Percentiles rank a stretch among this genome's conserved stretches.
Evolutionary conservation across 2,888 invertebrate species (phyloP).

Genomic region (Phorcus lineatus): DNA sequence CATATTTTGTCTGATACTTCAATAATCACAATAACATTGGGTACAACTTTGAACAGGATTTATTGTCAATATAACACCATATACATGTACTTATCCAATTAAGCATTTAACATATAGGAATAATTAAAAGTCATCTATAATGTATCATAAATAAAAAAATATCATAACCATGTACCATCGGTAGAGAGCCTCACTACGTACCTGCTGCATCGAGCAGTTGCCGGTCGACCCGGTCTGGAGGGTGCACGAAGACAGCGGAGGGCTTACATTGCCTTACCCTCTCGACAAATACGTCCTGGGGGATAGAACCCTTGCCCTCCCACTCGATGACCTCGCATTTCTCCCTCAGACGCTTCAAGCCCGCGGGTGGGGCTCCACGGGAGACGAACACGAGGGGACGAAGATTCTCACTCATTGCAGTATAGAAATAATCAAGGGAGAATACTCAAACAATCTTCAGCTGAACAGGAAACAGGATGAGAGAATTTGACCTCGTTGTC

Average conservation of each 20-base stretch:
- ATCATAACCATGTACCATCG: too few species aligned
- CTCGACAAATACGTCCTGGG: conserved; percentile 33
- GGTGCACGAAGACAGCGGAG: conserved; percentile 41
- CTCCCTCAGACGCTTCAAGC: conserved; percentile 26
- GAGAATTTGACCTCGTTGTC: not conserved
- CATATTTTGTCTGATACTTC: too few species aligned
- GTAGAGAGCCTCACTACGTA: conserved; percentile 23
- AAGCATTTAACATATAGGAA: too few species aligned
- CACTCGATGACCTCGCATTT: conserved; percentile 32
- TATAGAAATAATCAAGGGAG: not conserved
- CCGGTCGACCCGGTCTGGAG: conserved; percentile 49
- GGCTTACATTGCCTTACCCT: conserved; percentile 19
- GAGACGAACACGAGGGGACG: conserved; percentile 37
- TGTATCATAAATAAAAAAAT: too few species aligned
- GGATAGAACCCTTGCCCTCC: conserved; percentile 28
- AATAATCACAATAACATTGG: too few species aligned
- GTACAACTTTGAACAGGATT: too few species aligned
- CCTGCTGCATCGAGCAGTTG: conserved; percentile 55
- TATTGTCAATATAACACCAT: too few species aligned
- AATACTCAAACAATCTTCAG: not conserved
- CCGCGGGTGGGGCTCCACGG: conserved; percentile 33
- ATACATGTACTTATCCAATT: too few species aligned
- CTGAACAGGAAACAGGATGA: not conserved
- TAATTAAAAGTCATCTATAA: too few species aligned
- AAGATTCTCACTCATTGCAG: conserved; percentile 1